Evolutionary conservation across 2,888 invertebrate species (phyloP), one percentile per base, ranked within the genome.

Genomic region (Acronicta psi): DNA sequence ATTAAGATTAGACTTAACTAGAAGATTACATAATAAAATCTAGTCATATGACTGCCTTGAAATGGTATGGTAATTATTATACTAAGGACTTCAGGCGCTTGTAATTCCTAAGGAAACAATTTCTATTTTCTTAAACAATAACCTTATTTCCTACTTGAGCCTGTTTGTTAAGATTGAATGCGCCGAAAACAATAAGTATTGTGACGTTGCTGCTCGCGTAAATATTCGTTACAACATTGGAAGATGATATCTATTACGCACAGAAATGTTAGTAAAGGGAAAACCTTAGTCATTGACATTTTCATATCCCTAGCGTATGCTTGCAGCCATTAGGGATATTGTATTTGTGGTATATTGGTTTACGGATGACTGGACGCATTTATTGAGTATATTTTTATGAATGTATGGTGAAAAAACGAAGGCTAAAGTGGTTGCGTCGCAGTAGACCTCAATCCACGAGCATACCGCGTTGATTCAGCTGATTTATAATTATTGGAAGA

Each of bases 281-380:
- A 53, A 38, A 54, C 37, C 16, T 16, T 42, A 37, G 29, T 37
- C 40, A 56, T 37, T 59, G 41, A 54, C 46, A 65, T 65, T 66
- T 71, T 54, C 59, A 25, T 59, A 59, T 41, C 46, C 50, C 66
- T 47, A 25, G 14, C 37, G 50, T 46, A 69, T 67, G n/a, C 17
- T 40, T 41, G 25, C 17, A 14, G 37, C 44, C 41, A 63, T 56
- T 63, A 69, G 41, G 34, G 43, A 63, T 29, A 69, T 51, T 54
- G n/a, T 52, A 13, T 45, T 63, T 11, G 51, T 63, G 44, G 16
- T 16, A 51, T 58, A 65, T 42, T 53, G 38, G 47, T 69, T 69
- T 41, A 18, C 25, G 20, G 50, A 18, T 68, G 50, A 60, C 34
- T 68, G 13, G 41, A 23, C 29, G 41, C 34, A 46, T 37, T 38